Conservation (phyloP, 2,888 invertebrate genomes). For the Acholoe squamosa region DNA sequence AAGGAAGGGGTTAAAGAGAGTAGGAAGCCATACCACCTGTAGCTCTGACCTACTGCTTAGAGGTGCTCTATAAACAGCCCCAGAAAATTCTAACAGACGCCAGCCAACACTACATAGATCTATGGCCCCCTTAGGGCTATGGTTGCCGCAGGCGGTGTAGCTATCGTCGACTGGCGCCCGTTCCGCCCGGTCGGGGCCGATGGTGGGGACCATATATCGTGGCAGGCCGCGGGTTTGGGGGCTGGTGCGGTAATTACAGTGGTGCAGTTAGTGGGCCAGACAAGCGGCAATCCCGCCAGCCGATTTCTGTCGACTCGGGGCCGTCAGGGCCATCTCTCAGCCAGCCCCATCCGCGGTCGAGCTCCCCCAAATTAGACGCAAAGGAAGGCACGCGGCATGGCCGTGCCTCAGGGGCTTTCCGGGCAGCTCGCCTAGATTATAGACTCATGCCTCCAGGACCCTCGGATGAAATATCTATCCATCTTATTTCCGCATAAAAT, state of each 20-base stretch:
- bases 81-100: too few species aligned
- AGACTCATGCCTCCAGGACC: not conserved
- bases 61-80: too few species aligned
- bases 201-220: slow-evolving; percentile 1
- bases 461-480: slow-evolving; percentile 3
- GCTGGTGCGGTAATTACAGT: slow-evolving; percentile 26
- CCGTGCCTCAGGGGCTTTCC: not conserved
- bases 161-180: too few species aligned
- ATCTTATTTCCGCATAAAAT: not conserved
- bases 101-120: too few species aligned
- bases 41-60: too few species aligned
- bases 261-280: slow-evolving; percentile 45
- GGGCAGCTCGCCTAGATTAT: not conserved
- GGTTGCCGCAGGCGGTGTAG: too few species aligned
- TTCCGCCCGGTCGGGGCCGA: not conserved
- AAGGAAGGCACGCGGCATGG: not conserved
- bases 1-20: too few species aligned
- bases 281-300: slow-evolving; percentile 56
- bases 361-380: not conserved
- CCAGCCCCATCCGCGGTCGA: not conserved
- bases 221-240: not conserved
- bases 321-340: slow-evolving; percentile 32
- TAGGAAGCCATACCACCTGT: too few species aligned
- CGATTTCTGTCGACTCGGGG: slow-evolving; percentile 8
- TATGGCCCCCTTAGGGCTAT: too few species aligned